Conservation (phyloP, 2,888 invertebrate genomes). For the Xanthostigma xanthostigma region DNA sequence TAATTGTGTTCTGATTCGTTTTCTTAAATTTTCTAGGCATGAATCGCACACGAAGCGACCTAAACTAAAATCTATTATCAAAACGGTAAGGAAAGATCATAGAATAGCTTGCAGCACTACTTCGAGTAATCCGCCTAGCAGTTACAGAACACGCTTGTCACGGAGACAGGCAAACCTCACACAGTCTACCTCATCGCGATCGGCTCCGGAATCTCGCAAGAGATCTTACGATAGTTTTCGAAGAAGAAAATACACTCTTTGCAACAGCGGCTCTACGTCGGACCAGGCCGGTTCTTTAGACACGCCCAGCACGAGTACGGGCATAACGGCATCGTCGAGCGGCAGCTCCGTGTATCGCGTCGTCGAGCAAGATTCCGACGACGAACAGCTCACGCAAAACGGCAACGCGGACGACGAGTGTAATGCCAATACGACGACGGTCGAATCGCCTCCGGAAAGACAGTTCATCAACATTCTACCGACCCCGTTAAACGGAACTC, state of each 20-base stretch:
- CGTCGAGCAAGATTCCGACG: constrained; percentile 45
- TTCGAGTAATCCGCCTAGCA: not conserved
- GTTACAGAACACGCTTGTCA: too few relatives aligned
- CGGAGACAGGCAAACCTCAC: not conserved
- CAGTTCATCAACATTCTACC: constrained; percentile 41
- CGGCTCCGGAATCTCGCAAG: not conserved
- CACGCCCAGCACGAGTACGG: constrained; percentile 51
- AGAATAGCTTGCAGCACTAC: not conserved
- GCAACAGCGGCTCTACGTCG: constrained; percentile 15
- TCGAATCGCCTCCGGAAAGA: constrained; percentile 15
- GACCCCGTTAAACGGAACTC: constrained; percentile 41
- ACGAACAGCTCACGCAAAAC: constrained; percentile 32
- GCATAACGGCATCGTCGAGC: constrained; percentile 20
- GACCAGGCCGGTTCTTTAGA: constrained; percentile 32
- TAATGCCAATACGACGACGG: constrained; percentile 5
- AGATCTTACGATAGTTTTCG: not conserved
- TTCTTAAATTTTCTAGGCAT: not conserved
- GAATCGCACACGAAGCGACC: not conserved
- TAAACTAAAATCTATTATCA: not conserved
- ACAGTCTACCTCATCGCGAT: not conserved
- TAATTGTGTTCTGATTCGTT: too few relatives aligned
- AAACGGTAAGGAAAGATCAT: not conserved
- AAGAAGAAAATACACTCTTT: not conserved
- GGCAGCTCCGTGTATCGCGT: constrained; percentile 21
- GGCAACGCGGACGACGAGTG: not conserved